phyloP scores from a whole-genome alignment of 2,888 invertebrate genomes.

The Protodeltote pygarga region DNA sequence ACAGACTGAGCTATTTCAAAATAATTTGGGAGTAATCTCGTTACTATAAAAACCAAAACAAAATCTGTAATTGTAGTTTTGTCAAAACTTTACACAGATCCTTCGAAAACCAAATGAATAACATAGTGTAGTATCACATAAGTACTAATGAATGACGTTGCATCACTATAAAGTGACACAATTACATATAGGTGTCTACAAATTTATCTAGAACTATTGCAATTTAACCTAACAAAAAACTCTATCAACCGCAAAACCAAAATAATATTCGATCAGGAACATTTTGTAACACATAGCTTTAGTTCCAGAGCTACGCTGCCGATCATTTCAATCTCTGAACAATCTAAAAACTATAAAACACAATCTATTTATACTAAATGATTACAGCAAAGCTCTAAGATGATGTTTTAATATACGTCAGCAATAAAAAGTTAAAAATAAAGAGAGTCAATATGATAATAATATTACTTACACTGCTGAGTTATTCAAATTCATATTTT shows the following conservation, averaged over 20 bases:
- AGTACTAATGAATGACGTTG: constrained; percentile 38
- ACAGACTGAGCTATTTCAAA: no score
- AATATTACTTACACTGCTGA: constrained; percentile 8
- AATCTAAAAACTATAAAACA: neutral
- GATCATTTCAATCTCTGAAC: neutral
- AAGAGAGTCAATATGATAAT: constrained; percentile 41
- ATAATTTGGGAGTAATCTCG: no score
- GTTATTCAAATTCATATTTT: constrained; percentile 9
- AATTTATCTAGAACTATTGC: constrained; percentile 48
- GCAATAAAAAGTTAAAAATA: constrained; percentile 11
- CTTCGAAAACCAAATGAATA: constrained; percentile 37
- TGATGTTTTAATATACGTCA: constrained; percentile 3
- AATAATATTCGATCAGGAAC: constrained; percentile 17
- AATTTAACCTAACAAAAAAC: constrained; percentile 43
- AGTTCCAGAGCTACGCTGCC: constrained; percentile 2
- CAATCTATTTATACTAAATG: neutral
- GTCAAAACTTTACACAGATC: constrained; percentile 1
- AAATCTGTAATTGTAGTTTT: no score
- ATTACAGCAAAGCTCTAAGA: constrained; percentile 2
- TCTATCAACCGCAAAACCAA: constrained; percentile 5
- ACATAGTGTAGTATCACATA: constrained; percentile 50
- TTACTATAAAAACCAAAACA: no score
- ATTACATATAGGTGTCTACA: constrained; percentile 42
- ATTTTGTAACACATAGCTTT: neutral
- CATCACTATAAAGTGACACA: constrained; percentile 38